phyloP scores from a whole-genome alignment of 2,888 invertebrate species.

The Chorisops tibialis region DNA sequence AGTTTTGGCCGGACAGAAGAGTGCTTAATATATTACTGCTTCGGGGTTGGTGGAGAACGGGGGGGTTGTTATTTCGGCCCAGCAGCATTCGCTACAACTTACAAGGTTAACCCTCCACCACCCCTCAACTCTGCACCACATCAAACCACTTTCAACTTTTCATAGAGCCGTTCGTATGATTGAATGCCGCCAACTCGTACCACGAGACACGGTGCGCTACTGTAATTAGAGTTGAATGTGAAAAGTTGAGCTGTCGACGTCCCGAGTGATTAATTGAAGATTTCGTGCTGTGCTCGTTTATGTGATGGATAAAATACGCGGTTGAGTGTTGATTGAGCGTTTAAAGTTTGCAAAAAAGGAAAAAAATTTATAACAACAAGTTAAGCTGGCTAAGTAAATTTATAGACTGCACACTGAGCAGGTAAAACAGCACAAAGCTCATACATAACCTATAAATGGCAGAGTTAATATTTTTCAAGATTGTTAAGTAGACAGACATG shows the following conservation, averaged over 20 bases:
- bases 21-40: slow-evolving; percentile 20
- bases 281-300: slow-evolving; percentile 31
- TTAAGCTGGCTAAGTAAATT: too few species aligned
- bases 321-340: slow-evolving; percentile 32
- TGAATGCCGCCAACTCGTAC: too few species aligned
- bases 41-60: too few species aligned
- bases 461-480: too few species aligned
- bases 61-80: too few species aligned
- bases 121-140: not conserved
- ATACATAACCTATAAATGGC: too few species aligned
- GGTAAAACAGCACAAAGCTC: too few species aligned
- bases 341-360: slow-evolving; percentile 1
- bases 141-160: not conserved
- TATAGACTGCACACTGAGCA: too few species aligned
- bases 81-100: too few species aligned
- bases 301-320: slow-evolving; percentile 26
- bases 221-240: slow-evolving; percentile 33
- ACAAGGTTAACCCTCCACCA: not conserved
- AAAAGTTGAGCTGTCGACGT: slow-evolving; percentile 32
- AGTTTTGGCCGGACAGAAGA: slow-evolving; percentile 24
- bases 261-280: slow-evolving; percentile 31
- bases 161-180: slow-evolving; percentile 17
- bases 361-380: not conserved
- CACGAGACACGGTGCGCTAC: slow-evolving; percentile 26
- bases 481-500: too few species aligned